These are phyloP conservation scores for Calameuta idolon DNA, from an alignment of 2,888 invertebrate genomes.

Conservation along the genomic window DNA sequence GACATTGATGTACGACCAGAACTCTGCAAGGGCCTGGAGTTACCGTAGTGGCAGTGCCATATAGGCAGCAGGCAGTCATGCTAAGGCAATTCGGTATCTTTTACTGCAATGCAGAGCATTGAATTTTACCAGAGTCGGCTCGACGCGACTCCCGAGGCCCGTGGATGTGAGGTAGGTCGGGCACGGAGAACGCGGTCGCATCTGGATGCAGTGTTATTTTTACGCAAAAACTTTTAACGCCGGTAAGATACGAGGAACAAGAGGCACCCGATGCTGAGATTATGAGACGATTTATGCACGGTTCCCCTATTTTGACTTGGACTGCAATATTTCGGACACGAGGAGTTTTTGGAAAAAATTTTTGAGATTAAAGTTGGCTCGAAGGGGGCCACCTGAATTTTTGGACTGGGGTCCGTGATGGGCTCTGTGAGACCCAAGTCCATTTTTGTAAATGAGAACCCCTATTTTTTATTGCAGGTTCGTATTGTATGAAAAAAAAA, in stretches of 20 bases:
- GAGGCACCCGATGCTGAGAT: neutral
- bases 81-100: constrained; percentile 40
- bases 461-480: no score
- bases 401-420: no score
- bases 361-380: no score
- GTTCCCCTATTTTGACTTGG: no score
- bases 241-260: neutral
- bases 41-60: neutral
- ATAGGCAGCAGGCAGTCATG: constrained; percentile 18
- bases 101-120: constrained; percentile 55
- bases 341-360: no score
- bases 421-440: no score
- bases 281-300: neutral
- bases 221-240: constrained; percentile 30
- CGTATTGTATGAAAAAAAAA: no score
- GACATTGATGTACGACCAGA: neutral
- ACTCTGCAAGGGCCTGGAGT: neutral
- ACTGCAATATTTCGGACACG: no score
- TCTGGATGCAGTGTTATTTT: constrained; percentile 40
- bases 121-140: constrained; percentile 37
- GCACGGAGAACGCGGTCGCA: constrained; percentile 16
- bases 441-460: no score
- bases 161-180: constrained; percentile 16
- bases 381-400: no score
- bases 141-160: constrained; percentile 9